Percentiles rank a stretch among this genome's conserved stretches.
Conservation (phyloP, 2,797 vertebrate species). For the Galagoides demidoff region DNA sequence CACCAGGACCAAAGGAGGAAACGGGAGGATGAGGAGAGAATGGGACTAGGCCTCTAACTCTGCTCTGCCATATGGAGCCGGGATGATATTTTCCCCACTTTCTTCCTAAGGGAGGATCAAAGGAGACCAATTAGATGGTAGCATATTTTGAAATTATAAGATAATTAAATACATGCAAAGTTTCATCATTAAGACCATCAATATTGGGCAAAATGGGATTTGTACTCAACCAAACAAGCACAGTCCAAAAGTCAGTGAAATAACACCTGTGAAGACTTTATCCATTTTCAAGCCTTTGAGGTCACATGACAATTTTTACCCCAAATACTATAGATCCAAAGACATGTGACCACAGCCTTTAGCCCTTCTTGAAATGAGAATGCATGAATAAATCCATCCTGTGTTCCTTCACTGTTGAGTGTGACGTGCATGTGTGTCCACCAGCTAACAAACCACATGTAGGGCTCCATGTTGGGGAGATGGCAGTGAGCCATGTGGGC, state of each 20-base stretch:
- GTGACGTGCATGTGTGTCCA: rapidly evolving
- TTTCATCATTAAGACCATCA: not conserved
- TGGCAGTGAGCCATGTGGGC: not conserved
- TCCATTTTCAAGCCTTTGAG: not conserved
- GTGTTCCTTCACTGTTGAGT: not conserved
- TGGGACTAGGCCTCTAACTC: not conserved
- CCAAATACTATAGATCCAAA: not conserved
- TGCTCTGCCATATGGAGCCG: not conserved
- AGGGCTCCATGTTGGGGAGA: not conserved
- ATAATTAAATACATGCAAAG: not conserved
- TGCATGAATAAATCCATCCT: not conserved
- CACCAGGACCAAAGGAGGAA: not conserved
- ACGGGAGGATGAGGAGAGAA: not conserved
- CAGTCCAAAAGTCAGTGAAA: not conserved
- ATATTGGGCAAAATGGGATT: not conserved
- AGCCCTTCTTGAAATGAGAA: not conserved
- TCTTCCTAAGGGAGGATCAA: not conserved
- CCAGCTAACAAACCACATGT: not conserved
- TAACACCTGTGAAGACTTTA: not conserved
- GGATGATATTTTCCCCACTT: not conserved
- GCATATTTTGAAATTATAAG: not conserved
- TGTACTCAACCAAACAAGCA: not conserved
- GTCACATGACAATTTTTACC: not conserved
- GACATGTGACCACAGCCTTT: not conserved
- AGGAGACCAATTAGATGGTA: not conserved